Percentiles rank a stretch among this genome's conserved stretches.
Conservation (phyloP, 2,888 invertebrate genomes). For the Petrolisthes cinctipes region DNA sequence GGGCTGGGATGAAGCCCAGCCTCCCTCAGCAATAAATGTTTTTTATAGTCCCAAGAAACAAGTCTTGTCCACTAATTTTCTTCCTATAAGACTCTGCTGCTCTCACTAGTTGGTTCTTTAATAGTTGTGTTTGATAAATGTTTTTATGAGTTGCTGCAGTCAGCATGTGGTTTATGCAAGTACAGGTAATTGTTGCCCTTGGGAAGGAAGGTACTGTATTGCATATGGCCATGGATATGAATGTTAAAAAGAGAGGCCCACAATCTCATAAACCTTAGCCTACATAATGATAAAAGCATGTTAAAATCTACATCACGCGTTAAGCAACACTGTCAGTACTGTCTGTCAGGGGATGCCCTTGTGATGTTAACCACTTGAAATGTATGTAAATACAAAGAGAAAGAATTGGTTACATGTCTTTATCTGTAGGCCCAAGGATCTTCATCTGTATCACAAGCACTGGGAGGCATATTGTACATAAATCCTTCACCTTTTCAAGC, state of each 20-base stretch:
- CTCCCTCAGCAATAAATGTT: conserved; percentile 61
- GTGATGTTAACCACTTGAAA: not conserved
- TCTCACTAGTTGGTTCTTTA: conserved; percentile 49
- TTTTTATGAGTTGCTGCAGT: conserved; percentile 10
- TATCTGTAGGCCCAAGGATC: not conserved
- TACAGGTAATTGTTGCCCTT: not conserved
- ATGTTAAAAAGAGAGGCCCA: not conserved
- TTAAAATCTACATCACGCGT: not conserved
- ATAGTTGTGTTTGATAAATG: conserved; percentile 14
- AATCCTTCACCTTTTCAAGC: conserved; percentile 17
- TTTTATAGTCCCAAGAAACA: conserved; percentile 44
- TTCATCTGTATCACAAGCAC: conserved; percentile 24
- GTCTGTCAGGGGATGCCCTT: not conserved
- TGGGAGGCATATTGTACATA: conserved; percentile 45
- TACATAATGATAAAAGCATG: not conserved
- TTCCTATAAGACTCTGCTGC: conserved; percentile 32
- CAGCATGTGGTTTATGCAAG: conserved; percentile 5
- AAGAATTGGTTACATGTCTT: not conserved
- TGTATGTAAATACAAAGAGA: not conserved
- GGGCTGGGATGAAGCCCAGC: conserved; percentile 41
- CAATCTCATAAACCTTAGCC: not conserved
- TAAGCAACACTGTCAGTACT: not conserved
- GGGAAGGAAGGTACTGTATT: not conserved
- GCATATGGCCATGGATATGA: not conserved
- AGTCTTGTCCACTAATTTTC: conserved; percentile 36